Conservation (phyloP, 2,888 invertebrate genomes). For the Stenichneumon culpator region DNA sequence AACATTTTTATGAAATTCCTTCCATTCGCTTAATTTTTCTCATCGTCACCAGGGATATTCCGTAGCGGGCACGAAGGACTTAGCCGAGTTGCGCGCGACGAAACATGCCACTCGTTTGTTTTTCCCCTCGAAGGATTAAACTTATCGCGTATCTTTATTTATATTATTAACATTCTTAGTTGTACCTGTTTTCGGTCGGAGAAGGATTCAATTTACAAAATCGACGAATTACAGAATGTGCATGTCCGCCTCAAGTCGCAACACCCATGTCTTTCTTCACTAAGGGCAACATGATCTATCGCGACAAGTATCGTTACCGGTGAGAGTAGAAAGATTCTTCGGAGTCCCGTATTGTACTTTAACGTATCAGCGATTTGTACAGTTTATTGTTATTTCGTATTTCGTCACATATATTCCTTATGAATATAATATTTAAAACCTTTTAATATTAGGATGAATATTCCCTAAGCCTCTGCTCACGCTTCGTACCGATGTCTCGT, state of each 20-base stretch:
- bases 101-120: background rate
- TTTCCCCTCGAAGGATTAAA: slow-evolving; percentile 25
- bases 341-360: slow-evolving; percentile 48
- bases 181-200: slow-evolving; percentile 63
- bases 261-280: background rate
- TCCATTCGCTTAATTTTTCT: background rate
- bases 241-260: slow-evolving; percentile 64
- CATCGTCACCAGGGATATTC: background rate
- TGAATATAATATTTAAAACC: slow-evolving; percentile 62
- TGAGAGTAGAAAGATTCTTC: slow-evolving; percentile 50
- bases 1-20: background rate
- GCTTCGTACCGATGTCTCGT: slow-evolving; percentile 36
- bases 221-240: slow-evolving; percentile 72
- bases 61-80: background rate
- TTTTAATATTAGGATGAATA: slow-evolving; percentile 45
- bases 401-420: slow-evolving; percentile 68
- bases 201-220: slow-evolving; percentile 69
- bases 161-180: slow-evolving; percentile 66
- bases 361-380: slow-evolving; percentile 76
- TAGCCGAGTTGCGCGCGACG: background rate
- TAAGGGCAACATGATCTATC: slow-evolving; percentile 62
- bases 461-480: slow-evolving; percentile 47
- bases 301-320: slow-evolving; percentile 64
- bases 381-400: slow-evolving; percentile 70
- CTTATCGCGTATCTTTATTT: slow-evolving; percentile 65